These are phyloP conservation scores for Drosophila ambigua DNA, from an alignment of 1,140 invertebrate species.

Conservation along the genomic window DNA sequence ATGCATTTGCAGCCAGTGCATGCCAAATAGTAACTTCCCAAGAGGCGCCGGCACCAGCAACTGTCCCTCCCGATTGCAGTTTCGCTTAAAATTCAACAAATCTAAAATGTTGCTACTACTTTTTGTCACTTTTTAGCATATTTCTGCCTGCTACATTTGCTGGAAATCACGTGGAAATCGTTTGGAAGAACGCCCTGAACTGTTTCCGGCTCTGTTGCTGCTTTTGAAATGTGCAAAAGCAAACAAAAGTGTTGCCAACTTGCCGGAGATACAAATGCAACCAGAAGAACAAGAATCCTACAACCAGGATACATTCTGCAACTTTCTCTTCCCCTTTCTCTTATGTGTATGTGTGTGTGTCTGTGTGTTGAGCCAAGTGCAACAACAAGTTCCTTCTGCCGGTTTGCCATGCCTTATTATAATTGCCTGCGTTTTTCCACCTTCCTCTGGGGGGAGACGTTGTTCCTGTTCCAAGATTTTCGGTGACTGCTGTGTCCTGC, in stretches of 20 bases:
- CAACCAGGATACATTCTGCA: slow-evolving; percentile 33
- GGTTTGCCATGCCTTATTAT: slow-evolving; percentile 65
- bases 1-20: slow-evolving; percentile 50
- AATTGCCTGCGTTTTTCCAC: slow-evolving; percentile 71
- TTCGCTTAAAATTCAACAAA: no score
- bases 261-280: slow-evolving; percentile 67
- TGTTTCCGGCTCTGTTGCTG: slow-evolving; percentile 30
- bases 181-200: slow-evolving; percentile 24
- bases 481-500: slow-evolving; percentile 35
- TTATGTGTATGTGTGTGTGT: slow-evolving; percentile 10
- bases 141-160: not conserved
- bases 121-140: no score
- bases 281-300: slow-evolving; percentile 29
- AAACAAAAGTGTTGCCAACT: slow-evolving; percentile 80
- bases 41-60: not conserved
- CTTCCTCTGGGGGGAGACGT: slow-evolving; percentile 22
- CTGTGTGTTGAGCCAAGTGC: slow-evolving; percentile 32
- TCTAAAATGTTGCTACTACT: no score
- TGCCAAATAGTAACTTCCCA: slow-evolving; percentile 43
- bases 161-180: slow-evolving; percentile 10
- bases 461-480: slow-evolving; percentile 48
- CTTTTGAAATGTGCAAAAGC: slow-evolving; percentile 72
- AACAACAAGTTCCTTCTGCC: slow-evolving; percentile 60
- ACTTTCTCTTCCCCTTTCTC: slow-evolving; percentile 3
- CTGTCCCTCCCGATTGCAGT: not conserved